phyloP scores from a whole-genome alignment of 92 coral and sea anemone genomes.

The Porites cylindrica region DNA sequence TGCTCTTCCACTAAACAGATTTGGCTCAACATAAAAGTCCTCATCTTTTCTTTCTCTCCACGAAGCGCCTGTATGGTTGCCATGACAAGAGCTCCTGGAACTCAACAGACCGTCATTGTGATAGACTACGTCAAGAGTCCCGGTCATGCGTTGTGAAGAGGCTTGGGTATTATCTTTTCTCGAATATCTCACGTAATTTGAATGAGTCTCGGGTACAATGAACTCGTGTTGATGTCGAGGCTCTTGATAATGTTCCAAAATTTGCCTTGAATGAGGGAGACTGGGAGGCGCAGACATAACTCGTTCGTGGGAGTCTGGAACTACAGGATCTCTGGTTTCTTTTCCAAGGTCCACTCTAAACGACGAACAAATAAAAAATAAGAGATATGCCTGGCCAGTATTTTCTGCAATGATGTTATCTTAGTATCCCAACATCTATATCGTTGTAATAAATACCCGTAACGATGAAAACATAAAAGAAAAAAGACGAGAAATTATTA shows the following conservation, averaged over 20 bases:
- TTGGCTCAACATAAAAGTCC: neutral
- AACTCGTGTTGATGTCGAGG: slow-evolving; percentile 16
- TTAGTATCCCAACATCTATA: too few relatives aligned
- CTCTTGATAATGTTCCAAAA: neutral
- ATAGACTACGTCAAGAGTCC: neutral
- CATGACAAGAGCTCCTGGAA: slow-evolving; percentile 19
- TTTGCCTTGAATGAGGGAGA: slow-evolving; percentile 23
- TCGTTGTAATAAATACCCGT: too few relatives aligned
- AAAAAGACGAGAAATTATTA: too few relatives aligned
- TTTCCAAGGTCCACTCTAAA: slow-evolving; percentile 13
- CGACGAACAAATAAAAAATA: neutral
- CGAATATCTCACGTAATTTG: neutral
- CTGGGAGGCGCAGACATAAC: slow-evolving; percentile 36
- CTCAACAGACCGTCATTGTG: neutral
- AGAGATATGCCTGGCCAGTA: neutral
- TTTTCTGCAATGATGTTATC: too few relatives aligned
- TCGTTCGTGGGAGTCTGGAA: slow-evolving; percentile 1
- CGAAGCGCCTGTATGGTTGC: neutral
- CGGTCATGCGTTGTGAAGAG: neutral
- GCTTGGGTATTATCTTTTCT: neutral
- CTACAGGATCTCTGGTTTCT: slow-evolving; percentile 8
- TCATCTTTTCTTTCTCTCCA: slow-evolving; percentile 6
- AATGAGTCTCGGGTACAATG: neutral
- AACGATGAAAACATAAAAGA: too few relatives aligned
- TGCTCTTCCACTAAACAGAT: slow-evolving; percentile 22